Base-by-base conservation (phyloP, 2,797 vertebrate species). In the Dipus sagitta region DNA sequence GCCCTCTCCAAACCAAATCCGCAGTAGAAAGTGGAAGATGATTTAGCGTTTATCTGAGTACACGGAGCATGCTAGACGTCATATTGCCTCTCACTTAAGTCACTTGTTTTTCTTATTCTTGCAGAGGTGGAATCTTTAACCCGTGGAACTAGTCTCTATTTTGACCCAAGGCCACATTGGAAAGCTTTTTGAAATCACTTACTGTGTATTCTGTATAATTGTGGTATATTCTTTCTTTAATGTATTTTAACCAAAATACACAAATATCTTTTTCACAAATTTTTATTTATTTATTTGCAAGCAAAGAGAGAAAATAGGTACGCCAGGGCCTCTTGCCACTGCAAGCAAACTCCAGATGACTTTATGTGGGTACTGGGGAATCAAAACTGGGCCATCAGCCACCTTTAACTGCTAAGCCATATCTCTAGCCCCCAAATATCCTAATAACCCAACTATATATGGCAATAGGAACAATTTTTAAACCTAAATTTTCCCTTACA, bases 391-490 rank as follows among this genome's bases (percentile, higher is more conserved):
- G 54, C 54, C 54, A 58, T 58, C 17, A 14, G 54, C 10, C 54
- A 4, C 54, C 54, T 58, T 58, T 58, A 58, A 58, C 54, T 58
- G 54, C 54, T 58, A 58, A 58, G 54, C 54, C 54, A 58, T 58
- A 58, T 14, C 54, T 58, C 54, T 17, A 58, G 54, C 13, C 54
- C 54, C 12, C 54, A 14, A 14, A 58, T 58, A 58, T 58, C 54
- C 88, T 92, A 68, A 87, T 32, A 82, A 86, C 23, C 24, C 67
- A 79, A 58, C n/a, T 90, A 34, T 11, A n/a, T 26, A 24, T 81
- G 76, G 42, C 67, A 68, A 54, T 60, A 68, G 65, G 71, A 87
- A 76, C 47, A 28, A 58, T 95, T 60, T 89, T 91, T 74, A 81
- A 90, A 38, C 23, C 28, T 34, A 12, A 64, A 62, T 89, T 89